These are phyloP conservation scores for Bettongia penicillata DNA, from an alignment of 2,113 vertebrate species.

Conservation along the genomic window DNA sequence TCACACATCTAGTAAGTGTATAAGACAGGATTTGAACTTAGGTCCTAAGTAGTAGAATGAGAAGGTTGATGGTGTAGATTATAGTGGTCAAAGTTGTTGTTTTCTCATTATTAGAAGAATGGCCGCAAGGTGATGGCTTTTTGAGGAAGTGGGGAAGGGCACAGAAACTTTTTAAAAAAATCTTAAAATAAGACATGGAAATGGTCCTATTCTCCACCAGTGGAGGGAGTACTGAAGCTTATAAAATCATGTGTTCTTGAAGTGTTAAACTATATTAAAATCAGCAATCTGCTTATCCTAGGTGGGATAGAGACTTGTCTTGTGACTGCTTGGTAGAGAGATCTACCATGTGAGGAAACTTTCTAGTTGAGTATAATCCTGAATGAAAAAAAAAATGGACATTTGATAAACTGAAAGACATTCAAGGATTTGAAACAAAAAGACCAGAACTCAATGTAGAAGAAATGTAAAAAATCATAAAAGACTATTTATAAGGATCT, in stretches of 20 bases:
- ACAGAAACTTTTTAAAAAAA: not conserved
- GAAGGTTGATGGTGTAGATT: not conserved
- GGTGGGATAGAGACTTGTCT: not conserved
- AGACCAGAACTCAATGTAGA: too few species aligned
- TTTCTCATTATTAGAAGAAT: not conserved
- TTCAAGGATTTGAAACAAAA: too few species aligned
- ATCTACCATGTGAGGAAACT: not conserved
- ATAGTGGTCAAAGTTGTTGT: not conserved
- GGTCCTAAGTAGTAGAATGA: not conserved
- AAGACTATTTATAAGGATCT: too few species aligned
- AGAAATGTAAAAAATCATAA: too few species aligned
- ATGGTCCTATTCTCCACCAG: not conserved
- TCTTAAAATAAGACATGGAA: not conserved
- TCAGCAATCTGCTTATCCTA: not conserved
- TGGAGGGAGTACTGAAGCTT: not conserved
- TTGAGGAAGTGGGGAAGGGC: rapidly evolving
- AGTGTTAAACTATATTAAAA: not conserved
- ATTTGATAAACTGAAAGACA: too few species aligned
- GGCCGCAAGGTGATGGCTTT: not conserved
- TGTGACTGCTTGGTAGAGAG: not conserved
- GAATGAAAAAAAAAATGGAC: too few species aligned
- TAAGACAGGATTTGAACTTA: not conserved
- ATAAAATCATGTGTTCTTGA: not conserved
- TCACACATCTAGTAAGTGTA: not conserved
- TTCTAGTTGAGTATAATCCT: not conserved